These are phyloP conservation scores for Monarcha castaneiventris DNA, from an alignment of 2,113 vertebrate genomes.

Conservation along the genomic window DNA sequence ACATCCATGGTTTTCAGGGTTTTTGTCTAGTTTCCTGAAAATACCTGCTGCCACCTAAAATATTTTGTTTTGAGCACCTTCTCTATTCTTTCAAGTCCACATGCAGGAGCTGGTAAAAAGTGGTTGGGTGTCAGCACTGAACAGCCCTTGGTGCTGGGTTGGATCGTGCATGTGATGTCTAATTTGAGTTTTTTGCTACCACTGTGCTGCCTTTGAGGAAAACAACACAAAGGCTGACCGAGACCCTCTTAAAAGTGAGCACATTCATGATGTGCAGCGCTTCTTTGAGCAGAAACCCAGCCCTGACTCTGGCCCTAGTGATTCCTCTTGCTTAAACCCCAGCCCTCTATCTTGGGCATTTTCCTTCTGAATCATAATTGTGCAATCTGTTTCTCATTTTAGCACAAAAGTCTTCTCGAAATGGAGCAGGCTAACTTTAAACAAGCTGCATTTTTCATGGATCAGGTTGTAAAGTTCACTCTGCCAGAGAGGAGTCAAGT, in stretches of 20 bases:
- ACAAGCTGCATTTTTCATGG: constrained; percentile 66
- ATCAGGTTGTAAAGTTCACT: constrained; percentile 66
- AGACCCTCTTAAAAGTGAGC: constrained; percentile 46
- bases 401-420: constrained; percentile 68
- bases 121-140: background rate
- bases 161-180: background rate
- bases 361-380: constrained; percentile 68
- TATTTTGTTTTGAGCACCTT: background rate
- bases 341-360: constrained; percentile 65
- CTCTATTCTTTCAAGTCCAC: background rate
- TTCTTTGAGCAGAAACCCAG: constrained; percentile 45
- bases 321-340: constrained; percentile 43
- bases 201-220: constrained; percentile 40
- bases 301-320: background rate
- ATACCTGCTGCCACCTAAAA: background rate
- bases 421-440: constrained; percentile 70
- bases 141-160: background rate
- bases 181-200: constrained; percentile 11
- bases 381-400: constrained; percentile 73
- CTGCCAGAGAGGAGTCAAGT: constrained; percentile 28
- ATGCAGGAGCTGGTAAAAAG: background rate
- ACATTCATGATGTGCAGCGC: constrained; percentile 3
- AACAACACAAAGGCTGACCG: constrained; percentile 50
- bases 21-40: background rate
- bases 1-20: background rate